phyloP scores from a whole-genome alignment of 2,797 vertebrate species.

The Petrocephalus sullivani region DNA sequence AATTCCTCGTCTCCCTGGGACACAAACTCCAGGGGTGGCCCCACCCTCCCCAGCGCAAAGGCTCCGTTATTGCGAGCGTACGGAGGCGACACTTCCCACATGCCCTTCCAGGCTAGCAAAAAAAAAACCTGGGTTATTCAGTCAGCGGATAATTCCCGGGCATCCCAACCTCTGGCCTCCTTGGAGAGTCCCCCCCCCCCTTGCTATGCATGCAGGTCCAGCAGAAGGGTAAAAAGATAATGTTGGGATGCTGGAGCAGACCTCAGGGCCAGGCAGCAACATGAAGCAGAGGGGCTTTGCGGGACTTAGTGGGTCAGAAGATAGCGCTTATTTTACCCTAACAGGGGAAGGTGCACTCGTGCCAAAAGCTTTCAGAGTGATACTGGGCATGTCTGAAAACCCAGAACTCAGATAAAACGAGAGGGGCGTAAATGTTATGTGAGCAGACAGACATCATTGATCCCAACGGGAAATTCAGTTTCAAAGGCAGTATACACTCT shows the following conservation, averaged over 20 bases:
- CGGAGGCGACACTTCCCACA: slow-evolving; percentile 16
- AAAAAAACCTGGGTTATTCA: not conserved
- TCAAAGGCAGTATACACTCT: not conserved
- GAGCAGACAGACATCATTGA: not conserved
- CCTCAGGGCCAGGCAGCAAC: not conserved
- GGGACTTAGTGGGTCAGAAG: not conserved
- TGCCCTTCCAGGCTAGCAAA: slow-evolving; percentile 15
- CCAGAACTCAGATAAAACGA: not conserved
- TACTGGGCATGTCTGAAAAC: not conserved
- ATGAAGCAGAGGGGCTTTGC: not conserved
- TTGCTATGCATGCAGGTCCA: slow-evolving; percentile 22
- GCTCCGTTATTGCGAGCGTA: slow-evolving; percentile 25
- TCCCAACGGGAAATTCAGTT: not conserved
- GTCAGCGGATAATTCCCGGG: not conserved
- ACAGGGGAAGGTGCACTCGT: not conserved
- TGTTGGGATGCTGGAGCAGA: not conserved
- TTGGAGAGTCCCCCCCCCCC: not conserved
- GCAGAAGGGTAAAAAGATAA: slow-evolving; percentile 21
- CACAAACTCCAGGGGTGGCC: slow-evolving; percentile 15
- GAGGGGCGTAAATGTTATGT: not conserved
- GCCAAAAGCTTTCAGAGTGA: not conserved
- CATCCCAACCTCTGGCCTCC: slow-evolving; percentile 6
- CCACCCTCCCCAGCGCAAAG: slow-evolving; percentile 19
- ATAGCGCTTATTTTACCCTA: not conserved
- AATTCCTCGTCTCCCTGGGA: slow-evolving; percentile 25